Evolutionary conservation across 2,113 vertebrate genomes (phyloP), one percentile per base, ranked within the genome.

Genomic region (Planiliza haematocheilus): DNA sequence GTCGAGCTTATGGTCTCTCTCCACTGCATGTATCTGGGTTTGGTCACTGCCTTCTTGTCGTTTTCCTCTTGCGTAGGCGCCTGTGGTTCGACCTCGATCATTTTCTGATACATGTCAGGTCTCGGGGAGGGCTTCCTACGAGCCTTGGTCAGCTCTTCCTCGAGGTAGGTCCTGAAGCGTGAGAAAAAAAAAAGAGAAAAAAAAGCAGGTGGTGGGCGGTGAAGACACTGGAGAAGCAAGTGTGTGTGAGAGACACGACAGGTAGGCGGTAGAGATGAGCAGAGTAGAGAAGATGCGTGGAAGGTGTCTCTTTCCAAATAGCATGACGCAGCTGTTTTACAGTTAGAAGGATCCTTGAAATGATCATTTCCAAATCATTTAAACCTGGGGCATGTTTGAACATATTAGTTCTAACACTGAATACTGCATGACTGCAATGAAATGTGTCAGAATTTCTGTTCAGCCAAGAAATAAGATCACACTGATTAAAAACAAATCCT

Each of bases 21-120:
- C 97, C 98, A 99, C 89, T 99, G 97, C 98, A 99, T 99, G 92
- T 99, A 99, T 57, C 98, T 94, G 0, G 98, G 98, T 86, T 99
- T 99, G 81, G 97, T 98, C 80, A 99, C 97, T 0, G 95, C 96
- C 50, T 95, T 93, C 85, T 95, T 93, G 12, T 92, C 81, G 0
- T 94, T 92, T 65, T 99, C 97, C 83, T 99, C 95, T 1, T 89
- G 79, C 0, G 96, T 97, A 0, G 98, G 96, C 1, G 98, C 97
- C 0, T 86, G 71, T 0, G 96, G 96, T 38, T 99, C 98, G 4
- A 99, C 97, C 89, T 98, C 97, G 0, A 98, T 89, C 98, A 99
- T 99, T 89, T 99, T 99, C 92, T 95, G 95, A 84, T 96, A 99
- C 98, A 99, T 99, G 91, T 99, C 98, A 16, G 95, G 95, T 73